A percentile compares a stretch with the other conserved stretches of the same genome.
Evolutionary conservation across 2,888 invertebrate species (phyloP).

Genomic region (Nemurella pictetii): DNA sequence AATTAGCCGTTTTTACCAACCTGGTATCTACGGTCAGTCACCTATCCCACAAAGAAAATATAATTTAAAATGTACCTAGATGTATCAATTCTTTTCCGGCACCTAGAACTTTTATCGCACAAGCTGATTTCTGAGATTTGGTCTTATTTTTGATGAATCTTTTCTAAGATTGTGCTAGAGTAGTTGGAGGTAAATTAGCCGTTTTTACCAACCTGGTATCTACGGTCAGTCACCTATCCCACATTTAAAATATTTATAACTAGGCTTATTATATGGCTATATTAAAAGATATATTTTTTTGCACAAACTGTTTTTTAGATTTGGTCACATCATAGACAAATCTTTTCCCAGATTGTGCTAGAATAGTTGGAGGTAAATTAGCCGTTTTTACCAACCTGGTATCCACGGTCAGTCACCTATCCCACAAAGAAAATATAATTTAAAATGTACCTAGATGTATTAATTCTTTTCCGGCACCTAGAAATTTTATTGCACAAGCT

Average conservation of each 20-base stretch:
- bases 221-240: conserved; percentile 24
- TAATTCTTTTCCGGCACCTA: no score
- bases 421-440: no score
- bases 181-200: conserved; percentile 23
- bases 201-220: background rate
- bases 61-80: no score
- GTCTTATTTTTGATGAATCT: background rate
- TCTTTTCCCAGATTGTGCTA: background rate
- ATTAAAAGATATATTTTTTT: no score
- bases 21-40: conserved; percentile 7
- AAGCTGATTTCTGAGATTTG: background rate
- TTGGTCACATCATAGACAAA: background rate
- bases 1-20: background rate
- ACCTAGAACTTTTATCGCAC: no score
- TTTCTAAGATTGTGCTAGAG: background rate
- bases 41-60: conserved; percentile 11
- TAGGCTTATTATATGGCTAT: no score
- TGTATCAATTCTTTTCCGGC: no score
- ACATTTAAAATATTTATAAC: background rate
- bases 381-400: background rate
- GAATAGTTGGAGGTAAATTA: conserved; percentile 19
- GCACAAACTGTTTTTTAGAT: background rate
- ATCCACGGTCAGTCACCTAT: no score
- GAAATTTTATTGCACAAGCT: background rate
- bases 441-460: no score